Base-by-base conservation (phyloP, 2,113 vertebrate genomes). In the Tichodroma muraria region DNA sequence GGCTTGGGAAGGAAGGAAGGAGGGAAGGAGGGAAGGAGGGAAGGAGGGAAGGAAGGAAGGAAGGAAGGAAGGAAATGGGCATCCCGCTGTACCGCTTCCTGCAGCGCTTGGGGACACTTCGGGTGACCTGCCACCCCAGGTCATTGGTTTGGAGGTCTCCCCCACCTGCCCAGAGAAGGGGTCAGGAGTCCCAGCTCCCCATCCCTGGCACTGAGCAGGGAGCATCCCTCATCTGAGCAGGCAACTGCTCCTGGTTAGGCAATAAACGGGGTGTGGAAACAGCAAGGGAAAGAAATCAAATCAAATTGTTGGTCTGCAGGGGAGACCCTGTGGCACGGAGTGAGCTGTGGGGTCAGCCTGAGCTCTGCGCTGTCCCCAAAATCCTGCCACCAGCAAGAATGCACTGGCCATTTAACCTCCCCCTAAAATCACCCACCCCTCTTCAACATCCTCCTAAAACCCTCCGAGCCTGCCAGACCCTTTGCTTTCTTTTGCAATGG, bases 191-290 rank as follows among this genome's bases (percentile, higher is more conserved):
- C 47, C 5, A 6, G 0, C 8, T 73, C 33, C 30, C 27, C 45
- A n/a, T 25, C 27, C 35, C n/a, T 5, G 9, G 40, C 33, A 7
- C 24, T 16, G 52, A 69, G 82, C 47, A 63, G 44, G 33, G 49
- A 65, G 14, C n/a, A 28, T 40, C 68, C 72, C 61, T 12, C 49
- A 50, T 16, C 53, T 1, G 0, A 77, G 73, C 82, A 42, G 33
- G 60, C 9, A 37, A 3, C 60, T 59, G 64, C 69, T 54, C 40
- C 83, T 52, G 8, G 0, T 15, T 11, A 6, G 23, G 59, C 6
- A 4, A 40, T 19, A 30, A 87, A 30, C 0, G 0, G 15, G 1
- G 0, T 14, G 50, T 56, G 37, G 18, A 30, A 82, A 30, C 38
- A 66, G n/a, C 52, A 8, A 18, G 31, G 70, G 35, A 35, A 42